Conservation (phyloP, 2,888 invertebrate genomes). For the Coenonympha glycerion region DNA sequence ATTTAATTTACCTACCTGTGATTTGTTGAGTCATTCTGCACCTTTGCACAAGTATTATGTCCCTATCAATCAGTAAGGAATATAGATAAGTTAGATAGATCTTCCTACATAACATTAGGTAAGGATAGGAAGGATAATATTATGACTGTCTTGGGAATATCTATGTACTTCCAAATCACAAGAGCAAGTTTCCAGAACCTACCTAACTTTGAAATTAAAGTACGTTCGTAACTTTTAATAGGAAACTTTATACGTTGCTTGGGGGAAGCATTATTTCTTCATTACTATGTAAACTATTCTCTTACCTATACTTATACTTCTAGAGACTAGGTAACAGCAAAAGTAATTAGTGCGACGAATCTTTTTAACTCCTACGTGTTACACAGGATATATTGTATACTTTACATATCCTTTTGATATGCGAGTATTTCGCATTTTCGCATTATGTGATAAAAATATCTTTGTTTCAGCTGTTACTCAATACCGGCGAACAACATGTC, state of each 20-base stretch:
- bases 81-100: no score
- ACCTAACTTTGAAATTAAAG: slow-evolving; percentile 10
- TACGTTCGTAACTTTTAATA: slow-evolving; percentile 28
- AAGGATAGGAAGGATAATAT: no score
- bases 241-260: slow-evolving; percentile 19
- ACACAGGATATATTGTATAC: not conserved
- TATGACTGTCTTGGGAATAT: no score
- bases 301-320: not conserved
- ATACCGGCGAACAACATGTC: slow-evolving; percentile 80
- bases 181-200: not conserved
- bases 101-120: no score
- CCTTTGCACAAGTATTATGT: no score
- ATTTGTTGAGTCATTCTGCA: no score
- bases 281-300: slow-evolving; percentile 11
- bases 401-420: not conserved
- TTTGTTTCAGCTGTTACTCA: slow-evolving; percentile 71
- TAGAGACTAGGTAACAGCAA: not conserved
- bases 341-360: not conserved
- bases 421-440: not conserved
- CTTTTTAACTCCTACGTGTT: not conserved
- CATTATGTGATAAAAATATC: not conserved
- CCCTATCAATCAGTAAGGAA: no score
- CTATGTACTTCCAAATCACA: not conserved
- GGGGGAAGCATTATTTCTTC: slow-evolving; percentile 15
- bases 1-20: no score